These are phyloP conservation scores for Cygnus olor DNA, from an alignment of 2,797 vertebrate species.

Conservation along the genomic window DNA sequence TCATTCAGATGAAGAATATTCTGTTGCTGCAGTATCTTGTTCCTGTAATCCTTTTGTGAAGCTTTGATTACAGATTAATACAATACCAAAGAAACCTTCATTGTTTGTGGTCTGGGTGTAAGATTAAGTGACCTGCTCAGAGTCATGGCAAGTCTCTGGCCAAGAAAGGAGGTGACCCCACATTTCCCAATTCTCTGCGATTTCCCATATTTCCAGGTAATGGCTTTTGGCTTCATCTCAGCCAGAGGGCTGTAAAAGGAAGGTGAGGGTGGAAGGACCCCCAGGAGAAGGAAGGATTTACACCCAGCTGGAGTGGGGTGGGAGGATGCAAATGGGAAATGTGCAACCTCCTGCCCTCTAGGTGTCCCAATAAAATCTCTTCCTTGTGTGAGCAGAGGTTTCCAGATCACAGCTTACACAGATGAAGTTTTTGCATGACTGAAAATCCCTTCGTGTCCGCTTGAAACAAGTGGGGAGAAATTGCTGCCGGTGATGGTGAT, in stretches of 20 bases:
- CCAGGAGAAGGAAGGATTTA: neutral
- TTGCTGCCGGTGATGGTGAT: neutral
- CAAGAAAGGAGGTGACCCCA: neutral
- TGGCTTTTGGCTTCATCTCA: neutral
- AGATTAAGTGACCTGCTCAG: neutral
- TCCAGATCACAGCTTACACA: neutral
- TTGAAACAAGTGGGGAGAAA: neutral
- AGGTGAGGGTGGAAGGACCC: neutral
- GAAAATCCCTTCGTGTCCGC: neutral
- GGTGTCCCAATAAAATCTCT: neutral
- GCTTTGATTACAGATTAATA: conserved; percentile 32
- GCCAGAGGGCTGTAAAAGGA: neutral
- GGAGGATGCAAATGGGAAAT: neutral
- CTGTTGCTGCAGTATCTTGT: neutral
- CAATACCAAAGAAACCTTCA: neutral
- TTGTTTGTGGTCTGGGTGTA: neutral
- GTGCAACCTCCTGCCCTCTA: neutral
- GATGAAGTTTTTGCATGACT: neutral
- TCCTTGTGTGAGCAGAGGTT: neutral
- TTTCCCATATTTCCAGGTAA: neutral
- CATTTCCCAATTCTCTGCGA: neutral
- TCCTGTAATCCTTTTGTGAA: neutral
- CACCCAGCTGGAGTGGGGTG: neutral
- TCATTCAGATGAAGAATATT: conserved; percentile 23
- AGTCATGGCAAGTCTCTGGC: neutral